phyloP scores from a whole-genome alignment of 2,797 vertebrate species.

The Setipinna tenuifilis region DNA sequence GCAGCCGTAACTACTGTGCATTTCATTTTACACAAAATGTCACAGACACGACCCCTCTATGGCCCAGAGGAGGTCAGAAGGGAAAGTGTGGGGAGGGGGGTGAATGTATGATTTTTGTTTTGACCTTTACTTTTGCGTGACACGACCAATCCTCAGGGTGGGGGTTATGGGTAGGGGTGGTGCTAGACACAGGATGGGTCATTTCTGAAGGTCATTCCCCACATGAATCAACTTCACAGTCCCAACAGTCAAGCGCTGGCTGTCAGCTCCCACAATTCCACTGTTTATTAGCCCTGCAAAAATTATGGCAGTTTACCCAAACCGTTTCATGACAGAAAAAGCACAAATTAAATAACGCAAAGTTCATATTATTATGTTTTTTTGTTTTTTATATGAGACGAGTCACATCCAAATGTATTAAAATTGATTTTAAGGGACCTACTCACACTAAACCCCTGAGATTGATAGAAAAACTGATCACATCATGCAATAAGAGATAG shows the following conservation, averaged over 20 bases:
- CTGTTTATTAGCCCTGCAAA: background rate
- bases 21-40: background rate
- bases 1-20: background rate
- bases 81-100: background rate
- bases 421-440: background rate
- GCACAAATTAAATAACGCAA: background rate
- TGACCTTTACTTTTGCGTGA: conserved; percentile 22
- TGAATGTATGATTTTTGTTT: conserved; percentile 23
- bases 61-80: background rate
- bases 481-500: background rate
- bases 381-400: background rate
- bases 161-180: background rate
- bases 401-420: background rate
- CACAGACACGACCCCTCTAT: background rate
- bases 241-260: background rate
- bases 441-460: background rate
- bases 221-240: conserved; percentile 19
- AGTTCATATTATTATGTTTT: background rate
- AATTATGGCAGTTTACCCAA: background rate
- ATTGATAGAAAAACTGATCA: background rate
- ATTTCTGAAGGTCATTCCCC: conserved; percentile 6
- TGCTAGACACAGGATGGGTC: conserved; percentile 13
- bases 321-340: background rate
- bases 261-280: background rate
- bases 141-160: conserved; percentile 4